Conservation (phyloP, 2,797 vertebrate species). For the Tympanoctomys barrerae region DNA sequence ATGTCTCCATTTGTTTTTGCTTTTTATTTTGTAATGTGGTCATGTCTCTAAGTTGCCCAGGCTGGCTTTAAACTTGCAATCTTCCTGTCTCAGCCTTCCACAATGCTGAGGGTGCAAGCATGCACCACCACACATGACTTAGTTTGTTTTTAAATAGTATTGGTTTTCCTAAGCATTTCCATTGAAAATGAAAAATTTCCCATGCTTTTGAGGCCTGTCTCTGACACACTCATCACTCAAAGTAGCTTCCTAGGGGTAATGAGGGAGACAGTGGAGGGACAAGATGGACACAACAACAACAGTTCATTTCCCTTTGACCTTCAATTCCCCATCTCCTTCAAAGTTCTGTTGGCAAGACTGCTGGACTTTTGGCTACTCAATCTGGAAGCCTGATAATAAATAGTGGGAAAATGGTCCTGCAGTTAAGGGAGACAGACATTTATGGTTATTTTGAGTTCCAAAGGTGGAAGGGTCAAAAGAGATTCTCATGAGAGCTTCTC, state of each 20-base stretch:
- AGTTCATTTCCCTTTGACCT: slow-evolving; percentile 53
- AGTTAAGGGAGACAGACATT: slow-evolving; percentile 37
- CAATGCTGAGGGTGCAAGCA: background rate
- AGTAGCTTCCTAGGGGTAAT: background rate
- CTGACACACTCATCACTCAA: slow-evolving; percentile 32
- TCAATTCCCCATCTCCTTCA: slow-evolving; percentile 42
- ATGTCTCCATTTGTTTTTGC: background rate
- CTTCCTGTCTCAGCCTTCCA: background rate
- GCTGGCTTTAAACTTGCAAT: background rate
- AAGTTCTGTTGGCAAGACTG: slow-evolving; percentile 44
- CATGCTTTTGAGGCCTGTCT: slow-evolving; percentile 52
- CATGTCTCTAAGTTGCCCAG: background rate
- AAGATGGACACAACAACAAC: background rate
- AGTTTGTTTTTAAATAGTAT: background rate
- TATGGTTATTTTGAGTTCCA: slow-evolving; percentile 64
- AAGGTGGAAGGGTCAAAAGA: slow-evolving; percentile 66
- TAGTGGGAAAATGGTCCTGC: slow-evolving; percentile 69
- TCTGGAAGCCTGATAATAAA: slow-evolving; percentile 55
- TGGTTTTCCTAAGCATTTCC: slow-evolving; percentile 63
- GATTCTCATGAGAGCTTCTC: slow-evolving; percentile 57
- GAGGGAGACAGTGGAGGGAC: background rate
- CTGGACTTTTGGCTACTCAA: slow-evolving; percentile 9
- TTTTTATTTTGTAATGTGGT: background rate
- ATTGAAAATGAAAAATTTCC: slow-evolving; percentile 63
- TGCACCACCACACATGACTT: background rate